Base-by-base conservation (phyloP, 2,888 invertebrate genomes). In the Mesorhabditis spiculigera region DNA sequence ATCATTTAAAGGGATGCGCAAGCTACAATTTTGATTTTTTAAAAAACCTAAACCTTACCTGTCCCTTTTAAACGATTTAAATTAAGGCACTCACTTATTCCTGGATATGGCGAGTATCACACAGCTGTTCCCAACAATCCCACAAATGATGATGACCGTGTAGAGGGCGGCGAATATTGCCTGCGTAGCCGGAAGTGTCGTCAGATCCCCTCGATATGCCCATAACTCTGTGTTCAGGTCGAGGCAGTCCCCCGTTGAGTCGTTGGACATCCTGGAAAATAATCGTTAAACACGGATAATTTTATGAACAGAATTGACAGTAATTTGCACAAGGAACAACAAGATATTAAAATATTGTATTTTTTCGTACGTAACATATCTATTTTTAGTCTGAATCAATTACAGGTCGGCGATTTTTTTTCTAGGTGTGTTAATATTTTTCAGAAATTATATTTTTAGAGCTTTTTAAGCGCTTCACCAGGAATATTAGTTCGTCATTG, bases 51-150 rank as follows among this genome's bases (percentile, higher is more conserved):
- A 72, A 50, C n/a, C 58, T 50, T 50, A 2, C 58, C 1, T n/a
- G 58, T 50, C 8, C 8, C 8, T 50, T 6, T 50, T 50, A 10
- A 28, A 45, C 16, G 66, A 61, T 50, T 50, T 50, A n/a, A 10
- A 50, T 13, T 50, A 28, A 28, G 44, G 58, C 10, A 67, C 73
- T 74, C 62, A 83, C 81, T 79, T 82, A 64, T 81, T 83, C 63
- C 84, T 74, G 10, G 80, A 75, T 44, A 84, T 84, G 44, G 84
- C 81, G 43, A 84, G 73, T 28, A 84, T 75, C 16, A 84, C 84
- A 71, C 84, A 84, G 43, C 75, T 69, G 73, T 84, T 84, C 69
- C 84, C 84, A 50, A 80, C 74, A 44, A 82, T 71, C n/a, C 84
- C 83, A 62, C 78, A 75, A 16, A 81, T 71, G 68, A 84, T 83